These are phyloP conservation scores for Nothoprocta perdicaria DNA, from an alignment of 2,113 vertebrate genomes.

Conservation along the genomic window DNA sequence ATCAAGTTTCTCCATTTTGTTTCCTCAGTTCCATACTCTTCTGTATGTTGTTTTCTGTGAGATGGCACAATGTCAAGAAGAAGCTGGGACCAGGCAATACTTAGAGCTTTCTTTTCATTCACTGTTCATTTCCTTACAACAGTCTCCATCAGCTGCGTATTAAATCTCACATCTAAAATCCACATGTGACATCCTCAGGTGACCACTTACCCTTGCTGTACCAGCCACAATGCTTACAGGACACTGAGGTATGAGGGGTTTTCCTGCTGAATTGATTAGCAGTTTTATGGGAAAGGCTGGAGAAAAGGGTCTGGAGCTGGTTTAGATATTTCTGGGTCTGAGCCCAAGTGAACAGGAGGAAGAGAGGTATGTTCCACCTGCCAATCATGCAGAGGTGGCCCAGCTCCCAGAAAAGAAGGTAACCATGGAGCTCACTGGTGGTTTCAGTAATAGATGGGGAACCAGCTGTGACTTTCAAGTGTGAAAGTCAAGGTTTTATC, in stretches of 20 bases:
- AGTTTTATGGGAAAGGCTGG: neutral
- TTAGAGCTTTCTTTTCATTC: neutral
- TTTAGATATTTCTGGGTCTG: neutral
- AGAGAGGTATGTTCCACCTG: neutral
- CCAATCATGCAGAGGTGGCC: neutral
- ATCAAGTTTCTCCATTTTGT: neutral
- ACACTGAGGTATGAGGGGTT: neutral
- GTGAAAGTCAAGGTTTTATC: neutral
- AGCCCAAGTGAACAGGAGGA: neutral
- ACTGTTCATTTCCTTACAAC: neutral
- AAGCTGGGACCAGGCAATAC: neutral
- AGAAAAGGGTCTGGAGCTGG: neutral
- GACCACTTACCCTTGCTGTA: neutral
- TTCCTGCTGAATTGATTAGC: neutral
- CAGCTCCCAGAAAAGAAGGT: constrained; percentile 5
- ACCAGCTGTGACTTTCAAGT: neutral
- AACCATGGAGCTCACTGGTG: neutral
- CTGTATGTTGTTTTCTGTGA: neutral
- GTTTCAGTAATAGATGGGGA: neutral
- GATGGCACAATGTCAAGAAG: neutral
- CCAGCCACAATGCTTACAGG: neutral
- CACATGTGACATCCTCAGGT: neutral
- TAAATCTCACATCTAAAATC: neutral
- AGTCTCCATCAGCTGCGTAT: neutral
- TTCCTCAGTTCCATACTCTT: neutral